These are phyloP conservation scores for Halichoeres trimaculatus DNA, from an alignment of 2,113 vertebrate species.

Conservation along the genomic window DNA sequence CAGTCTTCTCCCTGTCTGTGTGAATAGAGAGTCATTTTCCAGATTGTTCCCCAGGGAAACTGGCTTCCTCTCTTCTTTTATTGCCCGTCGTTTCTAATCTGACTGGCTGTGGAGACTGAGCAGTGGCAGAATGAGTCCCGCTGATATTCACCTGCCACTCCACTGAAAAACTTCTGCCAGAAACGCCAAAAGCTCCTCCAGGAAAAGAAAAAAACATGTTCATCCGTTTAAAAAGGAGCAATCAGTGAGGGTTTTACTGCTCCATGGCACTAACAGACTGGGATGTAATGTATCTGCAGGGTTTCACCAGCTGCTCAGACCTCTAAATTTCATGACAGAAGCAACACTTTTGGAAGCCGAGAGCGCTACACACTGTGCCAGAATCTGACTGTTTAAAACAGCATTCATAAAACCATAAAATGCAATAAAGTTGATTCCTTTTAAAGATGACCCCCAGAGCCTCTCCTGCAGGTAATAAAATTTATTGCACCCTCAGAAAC, in stretches of 20 bases:
- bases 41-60: conserved; percentile 40
- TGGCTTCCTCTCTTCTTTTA: conserved; percentile 32
- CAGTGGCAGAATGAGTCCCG: conserved; percentile 2
- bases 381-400: background rate
- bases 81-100: conserved; percentile 29
- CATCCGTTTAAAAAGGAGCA: background rate
- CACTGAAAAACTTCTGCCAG: background rate
- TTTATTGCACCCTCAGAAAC: background rate
- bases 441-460: background rate
- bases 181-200: conserved; percentile 24
- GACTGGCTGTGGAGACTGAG: conserved; percentile 3
- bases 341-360: background rate
- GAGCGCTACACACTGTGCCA: background rate
- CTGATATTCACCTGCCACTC: conserved; percentile 10
- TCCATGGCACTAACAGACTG: background rate
- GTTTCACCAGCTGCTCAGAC: conserved; percentile 35
- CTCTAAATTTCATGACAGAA: background rate
- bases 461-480: background rate
- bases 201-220: background rate
- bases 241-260: conserved; percentile 28
- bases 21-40: conserved; percentile 22
- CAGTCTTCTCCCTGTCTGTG: conserved; percentile 18
- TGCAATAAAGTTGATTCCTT: background rate
- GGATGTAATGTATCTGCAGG: background rate
- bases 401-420: background rate